These are phyloP conservation scores for Cheilinus undulatus DNA, from an alignment of 2,113 vertebrate genomes.

Conservation along the genomic window DNA sequence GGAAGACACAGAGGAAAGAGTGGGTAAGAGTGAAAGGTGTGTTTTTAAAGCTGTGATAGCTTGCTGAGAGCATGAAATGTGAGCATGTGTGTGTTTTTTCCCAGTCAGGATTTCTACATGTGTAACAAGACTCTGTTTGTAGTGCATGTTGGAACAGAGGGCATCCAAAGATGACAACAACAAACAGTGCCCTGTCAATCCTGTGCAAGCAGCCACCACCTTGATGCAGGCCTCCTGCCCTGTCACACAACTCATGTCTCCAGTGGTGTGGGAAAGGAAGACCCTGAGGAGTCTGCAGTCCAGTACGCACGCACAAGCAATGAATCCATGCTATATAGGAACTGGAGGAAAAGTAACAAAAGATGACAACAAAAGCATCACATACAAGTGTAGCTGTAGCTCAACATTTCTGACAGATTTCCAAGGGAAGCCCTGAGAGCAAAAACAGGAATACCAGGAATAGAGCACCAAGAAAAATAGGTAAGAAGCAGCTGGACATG, in stretches of 20 bases:
- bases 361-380: constrained; percentile 50
- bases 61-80: constrained; percentile 6
- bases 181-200: constrained; percentile 52
- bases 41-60: constrained; percentile 8
- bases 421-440: constrained; percentile 60
- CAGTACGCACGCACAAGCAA: constrained; percentile 27
- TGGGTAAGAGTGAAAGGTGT: constrained; percentile 2
- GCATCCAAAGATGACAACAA: constrained; percentile 66
- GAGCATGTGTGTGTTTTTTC: constrained; percentile 19
- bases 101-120: constrained; percentile 42
- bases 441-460: constrained; percentile 76
- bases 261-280: constrained; percentile 57
- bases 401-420: constrained; percentile 67
- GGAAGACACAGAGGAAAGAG: constrained; percentile 19
- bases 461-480: constrained; percentile 64
- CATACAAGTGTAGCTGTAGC: constrained; percentile 31
- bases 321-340: constrained; percentile 46
- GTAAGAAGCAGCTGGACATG: constrained; percentile 54
- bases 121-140: constrained; percentile 48
- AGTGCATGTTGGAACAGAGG: constrained; percentile 64
- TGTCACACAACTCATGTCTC: constrained; percentile 34
- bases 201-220: constrained; percentile 36
- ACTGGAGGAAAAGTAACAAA: constrained; percentile 61
- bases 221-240: constrained; percentile 30
- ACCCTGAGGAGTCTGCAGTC: constrained; percentile 10